Conservation (phyloP, 2,888 invertebrate species). For the Melipona bicolor region DNA sequence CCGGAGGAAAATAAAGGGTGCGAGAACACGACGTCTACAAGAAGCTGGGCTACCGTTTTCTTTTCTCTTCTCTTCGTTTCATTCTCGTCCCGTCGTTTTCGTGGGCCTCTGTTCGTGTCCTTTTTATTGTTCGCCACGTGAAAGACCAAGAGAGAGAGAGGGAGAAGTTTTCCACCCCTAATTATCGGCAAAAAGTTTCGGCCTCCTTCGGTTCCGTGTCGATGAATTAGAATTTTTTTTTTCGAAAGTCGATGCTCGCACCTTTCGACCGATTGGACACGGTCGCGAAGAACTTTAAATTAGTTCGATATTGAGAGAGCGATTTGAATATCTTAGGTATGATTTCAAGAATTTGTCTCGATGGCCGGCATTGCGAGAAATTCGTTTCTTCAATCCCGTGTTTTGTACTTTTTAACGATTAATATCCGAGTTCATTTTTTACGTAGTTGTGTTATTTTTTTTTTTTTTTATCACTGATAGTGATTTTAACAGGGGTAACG, state of each 20-base stretch:
- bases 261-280: not conserved
- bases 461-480: no score
- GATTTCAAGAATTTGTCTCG: not conserved
- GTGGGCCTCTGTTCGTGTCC: not conserved
- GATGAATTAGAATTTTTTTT: conserved; percentile 20
- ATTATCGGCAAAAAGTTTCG: conserved; percentile 31
- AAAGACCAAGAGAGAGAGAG: not conserved
- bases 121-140: conserved; percentile 6
- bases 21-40: conserved; percentile 28
- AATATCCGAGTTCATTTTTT: no score
- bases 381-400: not conserved
- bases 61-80: not conserved
- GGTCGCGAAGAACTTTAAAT: not conserved
- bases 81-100: not conserved
- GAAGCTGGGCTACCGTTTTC: not conserved
- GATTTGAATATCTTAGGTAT: not conserved
- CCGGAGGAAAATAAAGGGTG: conserved; percentile 46
- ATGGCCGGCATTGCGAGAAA: not conserved
- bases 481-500: no score
- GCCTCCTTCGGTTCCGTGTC: not conserved
- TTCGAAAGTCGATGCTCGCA: conserved; percentile 3
- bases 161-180: conserved; percentile 33
- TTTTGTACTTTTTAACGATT: no score
- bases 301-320: not conserved
- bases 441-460: no score